A percentile compares a stretch with the other conserved stretches of the same genome.
These are phyloP conservation scores for Pseudachorutes palmiensis DNA, from an alignment of 1,140 invertebrate species.

Conservation along the genomic window DNA sequence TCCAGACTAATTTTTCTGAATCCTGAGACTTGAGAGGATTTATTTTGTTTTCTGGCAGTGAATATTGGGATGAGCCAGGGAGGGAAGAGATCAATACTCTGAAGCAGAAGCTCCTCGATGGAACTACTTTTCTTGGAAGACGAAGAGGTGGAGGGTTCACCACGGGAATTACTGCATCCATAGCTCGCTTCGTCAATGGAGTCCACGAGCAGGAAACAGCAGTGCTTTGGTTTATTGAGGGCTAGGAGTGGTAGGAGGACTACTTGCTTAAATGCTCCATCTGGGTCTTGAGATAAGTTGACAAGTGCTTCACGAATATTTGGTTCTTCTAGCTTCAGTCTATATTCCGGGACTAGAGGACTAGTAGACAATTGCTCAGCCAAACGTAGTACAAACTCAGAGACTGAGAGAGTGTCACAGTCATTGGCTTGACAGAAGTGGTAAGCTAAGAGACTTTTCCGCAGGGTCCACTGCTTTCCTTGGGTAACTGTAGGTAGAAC, in stretches of 20 bases:
- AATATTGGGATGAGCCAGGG: constrained; percentile 86
- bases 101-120: constrained; percentile 75
- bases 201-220: constrained; percentile 76
- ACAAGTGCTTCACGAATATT: constrained; percentile 45
- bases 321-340: constrained; percentile 66
- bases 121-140: constrained; percentile 48
- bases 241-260: constrained; percentile 77
- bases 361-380: constrained; percentile 66
- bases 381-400: constrained; percentile 71
- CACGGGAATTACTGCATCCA: neutral
- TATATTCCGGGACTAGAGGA: constrained; percentile 54
- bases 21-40: constrained; percentile 78
- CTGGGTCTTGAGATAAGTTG: constrained; percentile 55
- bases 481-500: constrained; percentile 63
- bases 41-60: constrained; percentile 72
- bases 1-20: constrained; percentile 88
- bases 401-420: constrained; percentile 58
- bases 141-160: neutral
- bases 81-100: constrained; percentile 85
- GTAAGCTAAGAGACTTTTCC: constrained; percentile 65
- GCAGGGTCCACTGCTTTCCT: constrained; percentile 64
- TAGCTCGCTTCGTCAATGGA: constrained; percentile 70
- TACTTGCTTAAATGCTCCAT: constrained; percentile 81
- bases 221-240: constrained; percentile 67
- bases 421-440: constrained; percentile 69